Conservation (phyloP, 2,888 invertebrate species). For the Xanthia icteritia region DNA sequence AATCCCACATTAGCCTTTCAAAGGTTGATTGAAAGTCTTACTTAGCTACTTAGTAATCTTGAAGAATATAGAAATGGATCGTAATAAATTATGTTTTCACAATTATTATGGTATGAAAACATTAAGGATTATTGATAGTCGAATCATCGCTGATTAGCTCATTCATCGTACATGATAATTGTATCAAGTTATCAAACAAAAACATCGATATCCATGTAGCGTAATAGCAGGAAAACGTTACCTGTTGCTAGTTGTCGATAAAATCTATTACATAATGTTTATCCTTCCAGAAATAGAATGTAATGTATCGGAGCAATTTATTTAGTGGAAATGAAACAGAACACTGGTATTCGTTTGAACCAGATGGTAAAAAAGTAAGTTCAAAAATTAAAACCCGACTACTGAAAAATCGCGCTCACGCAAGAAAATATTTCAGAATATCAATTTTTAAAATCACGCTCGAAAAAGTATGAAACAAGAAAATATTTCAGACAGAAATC, state of each 20-base stretch:
- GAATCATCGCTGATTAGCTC: constrained; percentile 13
- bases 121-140: constrained; percentile 13
- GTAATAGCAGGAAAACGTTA: no score
- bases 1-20: background rate
- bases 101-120: background rate
- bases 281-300: constrained; percentile 34
- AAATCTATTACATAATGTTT: constrained; percentile 19
- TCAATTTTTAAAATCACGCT: no score
- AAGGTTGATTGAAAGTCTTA: background rate
- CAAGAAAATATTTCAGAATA: no score
- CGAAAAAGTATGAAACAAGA: no score
- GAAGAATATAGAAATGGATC: no score
- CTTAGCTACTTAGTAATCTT: background rate
- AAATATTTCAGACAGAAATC: no score
- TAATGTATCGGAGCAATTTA: constrained; percentile 22
- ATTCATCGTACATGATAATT: constrained; percentile 25
- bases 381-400: no score
- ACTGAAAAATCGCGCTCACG: no score
- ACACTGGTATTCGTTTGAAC: constrained; percentile 14
- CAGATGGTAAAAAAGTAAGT: background rate
- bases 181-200: constrained; percentile 19
- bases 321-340: constrained; percentile 50
- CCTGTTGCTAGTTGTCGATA: constrained; percentile 29
- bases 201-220: constrained; percentile 15
- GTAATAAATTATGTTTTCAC: background rate